Conservation (phyloP, 2,113 vertebrate genomes). For the Kobus ellipsiprymnus region DNA sequence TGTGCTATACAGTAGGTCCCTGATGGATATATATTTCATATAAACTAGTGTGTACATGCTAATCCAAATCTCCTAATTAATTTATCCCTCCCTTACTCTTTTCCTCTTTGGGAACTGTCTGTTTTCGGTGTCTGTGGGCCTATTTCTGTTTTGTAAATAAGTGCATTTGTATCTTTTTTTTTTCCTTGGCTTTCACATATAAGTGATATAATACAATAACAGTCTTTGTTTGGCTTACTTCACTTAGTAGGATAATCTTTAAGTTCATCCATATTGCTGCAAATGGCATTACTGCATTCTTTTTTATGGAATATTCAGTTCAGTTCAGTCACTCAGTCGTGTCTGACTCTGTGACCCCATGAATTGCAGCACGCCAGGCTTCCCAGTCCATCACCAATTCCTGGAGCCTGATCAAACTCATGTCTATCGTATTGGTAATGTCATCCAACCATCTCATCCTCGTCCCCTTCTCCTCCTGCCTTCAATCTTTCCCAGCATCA, state of each 20-base stretch:
- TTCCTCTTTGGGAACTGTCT: neutral
- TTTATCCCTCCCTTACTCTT: neutral
- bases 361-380: neutral
- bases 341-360: neutral
- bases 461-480: neutral
- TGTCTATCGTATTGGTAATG: neutral
- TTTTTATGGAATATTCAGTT: neutral
- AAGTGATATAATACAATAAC: neutral
- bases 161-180: neutral
- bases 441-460: neutral
- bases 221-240: neutral
- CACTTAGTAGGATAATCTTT: neutral
- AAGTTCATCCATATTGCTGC: neutral
- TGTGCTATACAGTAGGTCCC: neutral
- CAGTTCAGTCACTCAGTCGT: neutral
- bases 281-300: neutral
- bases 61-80: neutral
- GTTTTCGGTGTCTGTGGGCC: neutral
- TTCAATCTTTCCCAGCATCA: neutral
- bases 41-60: neutral
- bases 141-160: neutral
- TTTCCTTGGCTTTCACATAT: neutral
- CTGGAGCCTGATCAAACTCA: neutral
- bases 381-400: neutral
- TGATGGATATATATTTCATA: neutral